Percentiles rank a stretch among this genome's conserved stretches.
Conservation (phyloP, 2,113 vertebrate genomes). For the Hepsetus odoe region DNA sequence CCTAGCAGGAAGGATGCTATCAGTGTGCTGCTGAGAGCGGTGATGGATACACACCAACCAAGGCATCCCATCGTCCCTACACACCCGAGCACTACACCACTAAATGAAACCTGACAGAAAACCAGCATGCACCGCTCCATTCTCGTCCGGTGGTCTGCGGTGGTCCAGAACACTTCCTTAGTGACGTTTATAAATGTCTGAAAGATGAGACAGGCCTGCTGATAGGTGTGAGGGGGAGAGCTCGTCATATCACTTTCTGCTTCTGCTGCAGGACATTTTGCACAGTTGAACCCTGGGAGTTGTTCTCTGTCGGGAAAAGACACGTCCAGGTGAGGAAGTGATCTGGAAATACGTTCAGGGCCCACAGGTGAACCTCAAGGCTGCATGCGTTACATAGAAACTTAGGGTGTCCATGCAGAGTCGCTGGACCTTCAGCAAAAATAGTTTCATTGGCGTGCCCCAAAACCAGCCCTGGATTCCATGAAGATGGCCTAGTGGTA, state of each 20-base stretch:
- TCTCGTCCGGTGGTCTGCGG: conserved; percentile 25
- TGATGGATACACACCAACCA: conserved; percentile 31
- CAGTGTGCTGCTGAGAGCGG: conserved; percentile 31
- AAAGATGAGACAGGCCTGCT: conserved; percentile 38
- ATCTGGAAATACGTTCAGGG: not conserved
- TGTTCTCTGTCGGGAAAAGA: not conserved
- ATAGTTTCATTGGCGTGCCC: too few relatives aligned
- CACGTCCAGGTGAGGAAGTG: not conserved
- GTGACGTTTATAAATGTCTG: conserved; percentile 39
- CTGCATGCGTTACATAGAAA: not conserved
- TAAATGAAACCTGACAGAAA: conserved; percentile 41
- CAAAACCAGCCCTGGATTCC: too few relatives aligned
- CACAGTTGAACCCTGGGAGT: not conserved
- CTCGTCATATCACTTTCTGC: conserved; percentile 1
- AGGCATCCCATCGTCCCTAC: conserved; percentile 19
- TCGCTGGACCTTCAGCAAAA: not conserved
- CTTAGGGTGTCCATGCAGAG: not conserved
- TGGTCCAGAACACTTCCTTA: conserved; percentile 22
- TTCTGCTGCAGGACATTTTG: not conserved
- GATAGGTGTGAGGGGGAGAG: not conserved
- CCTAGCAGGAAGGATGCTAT: conserved; percentile 14
- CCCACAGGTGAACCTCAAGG: not conserved
- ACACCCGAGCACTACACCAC: not conserved
- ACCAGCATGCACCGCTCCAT: conserved; percentile 13
- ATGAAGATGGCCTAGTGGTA: too few relatives aligned